A percentile compares a stretch with the other conserved stretches of the same genome.
phyloP scores from a whole-genome alignment of 2,888 invertebrate species.

The Melitaea athalia region DNA sequence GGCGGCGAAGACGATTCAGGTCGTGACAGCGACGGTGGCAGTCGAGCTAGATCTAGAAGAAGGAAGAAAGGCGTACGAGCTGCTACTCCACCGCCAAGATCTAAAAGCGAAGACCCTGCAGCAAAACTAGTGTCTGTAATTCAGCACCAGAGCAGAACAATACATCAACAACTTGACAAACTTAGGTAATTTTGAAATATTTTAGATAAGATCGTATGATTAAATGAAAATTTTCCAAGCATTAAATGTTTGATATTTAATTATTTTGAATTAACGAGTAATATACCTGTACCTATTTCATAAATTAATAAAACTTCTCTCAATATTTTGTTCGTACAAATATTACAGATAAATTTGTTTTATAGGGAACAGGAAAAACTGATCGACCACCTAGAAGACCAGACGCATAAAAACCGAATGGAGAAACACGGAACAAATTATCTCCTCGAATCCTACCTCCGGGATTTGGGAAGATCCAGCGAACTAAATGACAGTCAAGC shows the following conservation, averaged over 20 bases:
- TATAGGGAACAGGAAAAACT: constrained; percentile 88
- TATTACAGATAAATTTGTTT: constrained; percentile 22
- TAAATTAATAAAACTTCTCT: neutral
- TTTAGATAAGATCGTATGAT: too few species aligned
- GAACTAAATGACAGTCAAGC: constrained; percentile 81
- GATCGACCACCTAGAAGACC: constrained; percentile 89
- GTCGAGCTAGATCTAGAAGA: constrained; percentile 59
- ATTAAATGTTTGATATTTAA: too few species aligned
- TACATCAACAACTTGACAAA: constrained; percentile 77
- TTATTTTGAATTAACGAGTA: too few species aligned
- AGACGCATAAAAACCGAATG: constrained; percentile 87
- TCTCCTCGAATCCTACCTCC: constrained; percentile 88
- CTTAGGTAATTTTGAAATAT: constrained; percentile 56
- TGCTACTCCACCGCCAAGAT: constrained; percentile 65
- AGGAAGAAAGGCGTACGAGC: constrained; percentile 58
- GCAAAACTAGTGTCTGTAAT: constrained; percentile 73
- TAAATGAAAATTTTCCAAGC: too few species aligned
- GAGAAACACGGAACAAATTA: constrained; percentile 91
- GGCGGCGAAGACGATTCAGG: constrained; percentile 79
- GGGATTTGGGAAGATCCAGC: constrained; percentile 70
- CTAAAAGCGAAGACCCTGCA: constrained; percentile 68
- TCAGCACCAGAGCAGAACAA: constrained; percentile 75
- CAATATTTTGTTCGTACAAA: neutral
- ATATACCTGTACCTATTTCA: neutral
- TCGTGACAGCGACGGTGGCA: constrained; percentile 73